These are phyloP conservation scores for Stenopsyche tienmushanensis DNA, from an alignment of 1,140 invertebrate genomes.

Conservation along the genomic window DNA sequence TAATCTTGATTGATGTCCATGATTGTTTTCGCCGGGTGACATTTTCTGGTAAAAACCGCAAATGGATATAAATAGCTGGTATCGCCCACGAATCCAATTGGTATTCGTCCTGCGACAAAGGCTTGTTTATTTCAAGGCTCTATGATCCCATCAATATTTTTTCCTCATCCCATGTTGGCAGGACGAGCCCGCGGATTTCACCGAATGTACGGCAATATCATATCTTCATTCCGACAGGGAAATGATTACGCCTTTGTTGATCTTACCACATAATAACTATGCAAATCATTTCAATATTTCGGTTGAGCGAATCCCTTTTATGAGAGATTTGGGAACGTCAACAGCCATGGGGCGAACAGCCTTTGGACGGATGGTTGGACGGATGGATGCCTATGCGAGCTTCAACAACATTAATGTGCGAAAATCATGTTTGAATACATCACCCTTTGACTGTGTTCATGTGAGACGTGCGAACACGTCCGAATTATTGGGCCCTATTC, in stretches of 20 bases:
- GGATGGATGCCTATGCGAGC: not conserved
- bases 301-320: constrained; percentile 32
- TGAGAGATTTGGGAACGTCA: constrained; percentile 25
- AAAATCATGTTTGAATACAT: constrained; percentile 1
- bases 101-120: constrained; percentile 12
- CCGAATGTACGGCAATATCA: not conserved
- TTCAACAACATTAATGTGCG: not conserved
- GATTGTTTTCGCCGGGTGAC: too few relatives aligned
- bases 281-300: constrained; percentile 41
- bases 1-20: too few relatives aligned
- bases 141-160: constrained; percentile 25
- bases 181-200: not conserved
- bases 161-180: not conserved
- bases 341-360: constrained; percentile 8
- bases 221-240: constrained; percentile 7
- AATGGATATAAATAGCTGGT: constrained; percentile 16
- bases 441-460: not conserved
- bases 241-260: constrained; percentile 36
- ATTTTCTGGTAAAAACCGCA: too few relatives aligned
- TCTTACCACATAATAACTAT: constrained; percentile 40
- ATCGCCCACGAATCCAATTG: constrained; percentile 4
- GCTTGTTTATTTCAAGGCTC: constrained; percentile 4
- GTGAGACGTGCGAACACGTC: too few relatives aligned
- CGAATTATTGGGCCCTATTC: too few relatives aligned
- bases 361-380: not conserved